Evolutionary conservation across 2,888 invertebrate genomes (phyloP), one percentile per base, ranked within the genome.

Genomic region (Dinocampus coccinellae): DNA sequence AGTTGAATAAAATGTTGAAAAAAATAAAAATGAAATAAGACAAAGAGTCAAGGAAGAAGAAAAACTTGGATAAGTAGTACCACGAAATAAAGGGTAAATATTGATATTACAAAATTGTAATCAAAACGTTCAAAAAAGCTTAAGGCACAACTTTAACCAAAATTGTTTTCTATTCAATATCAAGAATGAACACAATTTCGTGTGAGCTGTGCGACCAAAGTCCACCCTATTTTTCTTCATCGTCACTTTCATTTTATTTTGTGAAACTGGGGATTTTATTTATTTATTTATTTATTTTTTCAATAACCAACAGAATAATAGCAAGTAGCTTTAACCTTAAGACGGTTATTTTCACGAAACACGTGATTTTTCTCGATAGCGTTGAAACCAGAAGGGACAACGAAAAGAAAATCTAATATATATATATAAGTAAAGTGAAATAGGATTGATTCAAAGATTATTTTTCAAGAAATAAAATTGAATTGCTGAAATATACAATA

Each of bases 81-180:
- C n/a, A 52, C 68, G 36, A 60, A 29, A 62, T 63, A 69, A 57
- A 73, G 53, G 61, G 69, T 55, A 34, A 69, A 66, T 64, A 70
- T 70, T 62, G 70, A 29, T 60, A 58, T 42, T 55, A 36, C 67
- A 61, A 20, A 65, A 69, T 71, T 63, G 58, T 68, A 69, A n/a
- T 63, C 61, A 75, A 66, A 71, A 77, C 77, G 80, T 75, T 72
- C 16, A 75, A 73, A 77, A n/a, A 76, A 77, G 72, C 73, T 76
- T 66, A 78, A 77, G 78, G 80, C 77, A n/a, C n/a, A 83, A 80
- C 75, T 77, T 78, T 77, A 75, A 78, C 79, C 77, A 80, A 84
- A 85, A 84, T 84, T 84, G 83, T 79, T 77, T 73, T 65, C 75
- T 78, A 80, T 82, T 82, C 58, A n/a, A 65, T 29, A 29, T 1